Evolutionary conservation across 2,113 vertebrate species (phyloP).

Genomic region (Rhodinocichla rosea): DNA sequence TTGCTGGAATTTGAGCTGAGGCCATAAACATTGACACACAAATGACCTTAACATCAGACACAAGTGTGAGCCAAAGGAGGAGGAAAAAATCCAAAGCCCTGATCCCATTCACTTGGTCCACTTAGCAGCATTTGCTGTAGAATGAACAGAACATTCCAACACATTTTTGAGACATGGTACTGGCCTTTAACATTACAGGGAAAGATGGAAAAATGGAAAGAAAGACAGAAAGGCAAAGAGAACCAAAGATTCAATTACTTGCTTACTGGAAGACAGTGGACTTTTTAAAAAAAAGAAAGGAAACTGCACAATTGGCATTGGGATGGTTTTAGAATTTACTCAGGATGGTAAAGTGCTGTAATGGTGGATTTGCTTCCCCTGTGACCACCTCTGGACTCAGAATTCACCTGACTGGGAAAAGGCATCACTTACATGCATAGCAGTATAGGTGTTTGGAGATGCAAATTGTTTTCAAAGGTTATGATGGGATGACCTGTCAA

Average conservation of each 20-base stretch:
- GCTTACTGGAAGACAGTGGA: neutral
- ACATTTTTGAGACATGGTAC: neutral
- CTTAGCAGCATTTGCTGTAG: neutral
- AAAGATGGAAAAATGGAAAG: neutral
- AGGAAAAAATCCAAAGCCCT: neutral
- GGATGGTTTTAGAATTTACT: neutral
- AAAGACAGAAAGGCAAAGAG: neutral
- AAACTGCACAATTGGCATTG: neutral
- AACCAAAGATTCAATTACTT: neutral
- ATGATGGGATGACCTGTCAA: slow-evolving; percentile 57
- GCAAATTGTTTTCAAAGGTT: slow-evolving; percentile 33
- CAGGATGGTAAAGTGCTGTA: slow-evolving; percentile 1
- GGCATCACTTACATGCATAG: neutral
- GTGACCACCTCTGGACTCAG: neutral
- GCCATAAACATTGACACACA: neutral
- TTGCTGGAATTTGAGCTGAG: neutral
- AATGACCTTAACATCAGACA: slow-evolving; percentile 3
- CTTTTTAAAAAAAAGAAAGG: neutral
- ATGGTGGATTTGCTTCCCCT: slow-evolving; percentile 32
- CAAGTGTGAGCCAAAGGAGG: neutral
- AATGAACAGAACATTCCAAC: neutral
- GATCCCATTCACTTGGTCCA: neutral
- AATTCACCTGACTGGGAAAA: neutral
- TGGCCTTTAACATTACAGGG: neutral
- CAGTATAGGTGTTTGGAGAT: slow-evolving; percentile 53